Base-by-base conservation (phyloP, 2,797 vertebrate species). In the Hippoglossus hippoglossus region DNA sequence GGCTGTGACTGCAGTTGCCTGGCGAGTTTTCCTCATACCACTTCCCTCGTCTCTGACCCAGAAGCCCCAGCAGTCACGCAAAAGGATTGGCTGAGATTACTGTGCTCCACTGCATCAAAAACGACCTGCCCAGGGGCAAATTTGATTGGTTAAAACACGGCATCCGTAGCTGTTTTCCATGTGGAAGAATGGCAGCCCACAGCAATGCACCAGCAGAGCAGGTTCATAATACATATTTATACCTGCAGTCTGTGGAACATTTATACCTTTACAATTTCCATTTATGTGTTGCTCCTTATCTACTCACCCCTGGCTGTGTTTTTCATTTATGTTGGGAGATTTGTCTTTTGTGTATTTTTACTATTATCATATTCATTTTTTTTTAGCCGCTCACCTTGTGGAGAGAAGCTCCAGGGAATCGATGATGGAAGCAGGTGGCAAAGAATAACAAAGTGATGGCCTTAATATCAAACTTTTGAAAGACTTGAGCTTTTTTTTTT, bases 101-200 rank as follows among this genome's bases (percentile, higher is more conserved):
- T 76, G 89, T 75, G 93, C 94, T 94, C 86, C 79, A 49, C 82
- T 90, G 85, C 87, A 93, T 90, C 72, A 87, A 91, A 91, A 89
- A 77, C 86, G 78, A 81, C 89, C 92, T 89, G 94, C 95, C 94
- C 89, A 80, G 78, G 93, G 96, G 93, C 93, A 94, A 87, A 94
- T 96, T 95, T 96, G 96, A 96, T 96, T 95, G 95, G 94, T 91
- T 95, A 93, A 95, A 91, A 91, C 87, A 88, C 2, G 59, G 90
- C 89, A 91, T 95, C 87, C 60, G 71, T 90, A 85, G 87, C 91
- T 89, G 80, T 91, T 93, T 92, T 89, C 89, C 84, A 80, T 71
- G 78, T 83, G 74, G 84, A 90, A 88, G 87, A 88, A 88, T 73
- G 77, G 72, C 73, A 75, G 82, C 89, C 90, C 70, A 75, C 71